Base-by-base conservation (phyloP, 2,888 invertebrate genomes). In the Geotrupes spiniger region DNA sequence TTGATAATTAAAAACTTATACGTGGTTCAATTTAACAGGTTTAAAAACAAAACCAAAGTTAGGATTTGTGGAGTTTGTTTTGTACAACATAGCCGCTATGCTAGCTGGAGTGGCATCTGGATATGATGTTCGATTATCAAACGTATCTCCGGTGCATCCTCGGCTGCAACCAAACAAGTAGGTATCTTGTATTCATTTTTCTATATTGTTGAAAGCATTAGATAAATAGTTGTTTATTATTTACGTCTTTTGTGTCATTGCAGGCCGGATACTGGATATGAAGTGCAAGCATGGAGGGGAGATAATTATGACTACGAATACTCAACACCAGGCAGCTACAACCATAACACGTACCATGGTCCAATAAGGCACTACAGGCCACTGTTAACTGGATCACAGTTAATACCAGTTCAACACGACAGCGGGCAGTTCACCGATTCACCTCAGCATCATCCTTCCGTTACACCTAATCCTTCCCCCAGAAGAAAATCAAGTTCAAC, bases 31-130 rank as follows among this genome's bases (percentile, higher is more conserved):
- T 21, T 21, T 6, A 21, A 21, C 56, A 72, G 72, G 72, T 57
- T 78, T 80, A 57, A 77, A 78, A 66, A 75, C 78, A 63, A 78
- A 75, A 74, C 84, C 85, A 70, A 86, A 86, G 72, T 79, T 84
- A 58, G 81, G 85, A 66, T 82, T 85, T 70, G 82, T 87, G 60
- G 87, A 85, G 74, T 76, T 81, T 77, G 89, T 85, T 58, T 77
- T 96, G 54, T 94, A 90, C 78, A 93, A 93, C 72, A 91, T 95
- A 80, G 92, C 92, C 43, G 88, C 93, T 42, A 80, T 95, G 75
- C 75, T 96, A 64, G 94, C 94, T 2, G 87, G 92, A 16, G 89
- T 96, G 29, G 92, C 90, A 2, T 88, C 91, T 28, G 96, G 95
- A 1, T 94, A 91, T 68, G 95, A 96, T 78, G 87, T 96, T 42